A percentile compares a stretch with the other conserved stretches of the same genome.
Conservation (phyloP, 2,113 vertebrate species). For the Paradoxurus hermaphroditus region DNA sequence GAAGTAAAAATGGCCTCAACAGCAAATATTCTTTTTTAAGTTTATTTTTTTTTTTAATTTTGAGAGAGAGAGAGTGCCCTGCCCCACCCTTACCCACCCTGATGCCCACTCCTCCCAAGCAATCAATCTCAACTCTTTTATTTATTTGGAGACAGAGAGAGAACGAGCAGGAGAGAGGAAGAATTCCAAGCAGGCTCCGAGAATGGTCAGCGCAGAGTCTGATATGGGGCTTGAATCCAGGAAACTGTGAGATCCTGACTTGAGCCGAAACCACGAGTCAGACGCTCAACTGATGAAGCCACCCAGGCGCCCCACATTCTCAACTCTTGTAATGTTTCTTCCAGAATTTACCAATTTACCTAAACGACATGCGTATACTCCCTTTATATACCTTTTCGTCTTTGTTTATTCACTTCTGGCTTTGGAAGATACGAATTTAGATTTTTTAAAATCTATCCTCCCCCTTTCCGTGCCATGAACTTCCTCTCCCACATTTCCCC, state of each 20-base stretch:
- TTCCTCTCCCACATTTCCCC: not conserved
- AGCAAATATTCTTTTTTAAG: not conserved
- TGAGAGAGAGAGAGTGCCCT: no score
- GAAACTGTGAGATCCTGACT: no score
- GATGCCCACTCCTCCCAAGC: not conserved
- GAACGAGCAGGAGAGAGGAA: no score
- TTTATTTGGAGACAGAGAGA: no score
- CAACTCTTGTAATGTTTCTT: not conserved
- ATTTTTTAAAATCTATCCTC: not conserved
- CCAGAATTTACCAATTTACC: slow-evolving; percentile 26
- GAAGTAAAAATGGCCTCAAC: not conserved
- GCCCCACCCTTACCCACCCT: not conserved
- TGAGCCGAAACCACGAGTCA: no score
- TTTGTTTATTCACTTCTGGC: not conserved
- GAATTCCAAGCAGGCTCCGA: no score
- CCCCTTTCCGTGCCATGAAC: fast-evolving
- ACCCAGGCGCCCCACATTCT: not conserved
- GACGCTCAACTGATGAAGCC: no score
- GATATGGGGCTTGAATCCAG: no score
- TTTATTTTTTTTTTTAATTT: no score
- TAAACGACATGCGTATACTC: not conserved
- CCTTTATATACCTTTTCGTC: not conserved
- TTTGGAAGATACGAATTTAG: not conserved
- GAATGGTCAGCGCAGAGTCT: no score
- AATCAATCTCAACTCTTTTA: not conserved